phyloP scores from a whole-genome alignment of 2,797 vertebrate genomes.

The Onychomys leucogaster region DNA sequence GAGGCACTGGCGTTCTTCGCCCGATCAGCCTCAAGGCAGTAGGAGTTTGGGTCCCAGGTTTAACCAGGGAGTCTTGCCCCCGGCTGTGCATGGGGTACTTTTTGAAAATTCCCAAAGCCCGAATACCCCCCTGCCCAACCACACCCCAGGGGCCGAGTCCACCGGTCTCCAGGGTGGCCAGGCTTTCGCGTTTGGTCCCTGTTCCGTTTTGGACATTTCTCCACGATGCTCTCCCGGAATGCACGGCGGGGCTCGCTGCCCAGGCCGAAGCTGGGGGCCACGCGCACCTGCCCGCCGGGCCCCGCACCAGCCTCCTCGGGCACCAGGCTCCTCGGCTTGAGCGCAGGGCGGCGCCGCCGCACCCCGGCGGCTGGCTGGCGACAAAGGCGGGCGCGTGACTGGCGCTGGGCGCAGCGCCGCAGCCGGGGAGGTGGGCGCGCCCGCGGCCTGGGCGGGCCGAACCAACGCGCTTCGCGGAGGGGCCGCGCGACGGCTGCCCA shows the following conservation, averaged over 20 bases:
- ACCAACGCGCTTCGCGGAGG: not conserved
- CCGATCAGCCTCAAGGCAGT: not conserved
- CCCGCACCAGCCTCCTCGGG: no score
- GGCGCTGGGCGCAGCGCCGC: not conserved
- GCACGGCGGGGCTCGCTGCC: not conserved
- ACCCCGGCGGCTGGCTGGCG: not conserved
- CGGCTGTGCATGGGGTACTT: not conserved
- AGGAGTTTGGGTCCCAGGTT: not conserved
- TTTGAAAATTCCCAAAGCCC: not conserved
- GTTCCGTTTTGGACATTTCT: not conserved
- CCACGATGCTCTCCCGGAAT: not conserved
- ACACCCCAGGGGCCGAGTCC: not conserved
- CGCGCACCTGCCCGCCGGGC: fast-evolving
- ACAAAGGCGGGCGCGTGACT: conserved; percentile 66
- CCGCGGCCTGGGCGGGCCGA: not conserved
- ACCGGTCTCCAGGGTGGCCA: not conserved
- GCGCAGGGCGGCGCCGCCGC: not conserved
- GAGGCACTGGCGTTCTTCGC: not conserved
- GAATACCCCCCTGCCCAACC: not conserved
- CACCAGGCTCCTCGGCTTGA: fast-evolving
- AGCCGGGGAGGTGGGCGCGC: not conserved
- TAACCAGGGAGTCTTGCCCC: not conserved
- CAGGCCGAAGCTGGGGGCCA: not conserved
- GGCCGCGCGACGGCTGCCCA: not conserved
- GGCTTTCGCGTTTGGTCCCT: not conserved